phyloP scores from a whole-genome alignment of 2,113 vertebrate species.

The Poeciliopsis turrubarensis region DNA sequence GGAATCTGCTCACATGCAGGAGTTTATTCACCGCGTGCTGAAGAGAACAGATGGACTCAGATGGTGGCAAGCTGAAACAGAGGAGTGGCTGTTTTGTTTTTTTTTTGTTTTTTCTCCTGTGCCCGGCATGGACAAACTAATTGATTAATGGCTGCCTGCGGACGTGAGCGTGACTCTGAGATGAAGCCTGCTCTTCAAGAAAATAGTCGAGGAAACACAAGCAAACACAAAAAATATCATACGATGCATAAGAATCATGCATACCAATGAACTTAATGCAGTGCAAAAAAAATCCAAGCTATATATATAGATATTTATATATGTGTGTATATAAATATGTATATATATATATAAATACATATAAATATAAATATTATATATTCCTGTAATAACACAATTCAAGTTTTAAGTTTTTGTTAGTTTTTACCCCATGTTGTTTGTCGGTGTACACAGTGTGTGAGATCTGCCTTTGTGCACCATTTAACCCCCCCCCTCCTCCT shows the following conservation, averaged over 20 bases:
- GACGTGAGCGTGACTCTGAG: constrained; percentile 62
- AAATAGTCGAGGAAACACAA: constrained; percentile 39
- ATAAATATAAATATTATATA: constrained; percentile 75
- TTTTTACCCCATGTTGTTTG: constrained; percentile 73
- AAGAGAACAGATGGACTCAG: constrained; percentile 28
- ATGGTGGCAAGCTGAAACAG: constrained; percentile 45
- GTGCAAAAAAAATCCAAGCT: constrained; percentile 78
- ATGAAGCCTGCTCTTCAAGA: constrained; percentile 58
- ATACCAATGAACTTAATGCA: constrained; percentile 78
- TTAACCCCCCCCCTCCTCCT: constrained; percentile 21
- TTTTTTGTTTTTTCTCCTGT: neutral
- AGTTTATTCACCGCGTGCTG: constrained; percentile 53
- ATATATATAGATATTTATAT: constrained; percentile 67
- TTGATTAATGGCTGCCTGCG: constrained; percentile 50
- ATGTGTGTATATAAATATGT: constrained; percentile 30
- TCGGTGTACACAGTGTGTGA: constrained; percentile 76
- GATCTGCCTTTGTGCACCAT: constrained; percentile 74
- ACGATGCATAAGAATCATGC: constrained; percentile 70
- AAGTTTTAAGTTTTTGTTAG: constrained; percentile 74
- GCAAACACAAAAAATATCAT: constrained; percentile 49
- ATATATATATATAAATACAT: constrained; percentile 36
- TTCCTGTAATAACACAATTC: constrained; percentile 79
- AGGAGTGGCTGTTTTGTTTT: constrained; percentile 37
- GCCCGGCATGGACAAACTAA: constrained; percentile 37
- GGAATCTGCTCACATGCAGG: constrained; percentile 33